These are phyloP conservation scores for Drosophila peninsularis DNA, from an alignment of 2,888 invertebrate genomes.

Conservation along the genomic window DNA sequence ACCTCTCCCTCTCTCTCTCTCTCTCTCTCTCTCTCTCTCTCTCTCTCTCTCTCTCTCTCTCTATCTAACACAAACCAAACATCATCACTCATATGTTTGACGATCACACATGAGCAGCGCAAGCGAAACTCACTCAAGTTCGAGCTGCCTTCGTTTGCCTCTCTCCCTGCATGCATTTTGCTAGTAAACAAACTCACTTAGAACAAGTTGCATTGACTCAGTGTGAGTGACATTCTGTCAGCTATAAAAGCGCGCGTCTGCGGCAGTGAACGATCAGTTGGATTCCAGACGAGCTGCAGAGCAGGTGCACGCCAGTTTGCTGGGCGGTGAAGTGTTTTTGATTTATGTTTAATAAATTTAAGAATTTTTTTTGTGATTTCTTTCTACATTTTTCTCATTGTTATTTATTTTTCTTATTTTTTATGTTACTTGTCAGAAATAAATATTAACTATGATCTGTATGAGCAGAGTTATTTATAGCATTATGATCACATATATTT, in stretches of 20 bases:
- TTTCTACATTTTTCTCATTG: neutral
- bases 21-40: too few relatives aligned
- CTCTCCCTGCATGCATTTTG: neutral
- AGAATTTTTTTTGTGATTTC: neutral
- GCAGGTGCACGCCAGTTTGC: too few relatives aligned
- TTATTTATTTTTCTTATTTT: neutral
- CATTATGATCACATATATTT: neutral
- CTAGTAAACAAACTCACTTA: neutral
- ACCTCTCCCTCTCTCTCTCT: too few relatives aligned
- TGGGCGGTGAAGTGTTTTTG: neutral
- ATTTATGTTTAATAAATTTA: neutral
- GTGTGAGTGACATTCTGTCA: neutral
- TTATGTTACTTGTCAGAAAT: too few relatives aligned
- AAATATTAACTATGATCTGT: neutral
- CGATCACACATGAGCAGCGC: neutral
- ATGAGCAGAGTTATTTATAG: neutral
- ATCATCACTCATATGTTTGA: too few relatives aligned
- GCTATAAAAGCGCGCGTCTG: neutral
- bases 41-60: too few relatives aligned
- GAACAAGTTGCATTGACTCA: too few relatives aligned
- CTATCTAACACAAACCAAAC: too few relatives aligned
- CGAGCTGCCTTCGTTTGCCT: neutral
- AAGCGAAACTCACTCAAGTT: neutral
- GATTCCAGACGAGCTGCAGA: neutral
- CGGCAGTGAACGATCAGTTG: neutral